These are phyloP conservation scores for Corythaixoides concolor DNA, from an alignment of 2,113 vertebrate species.

Conservation along the genomic window DNA sequence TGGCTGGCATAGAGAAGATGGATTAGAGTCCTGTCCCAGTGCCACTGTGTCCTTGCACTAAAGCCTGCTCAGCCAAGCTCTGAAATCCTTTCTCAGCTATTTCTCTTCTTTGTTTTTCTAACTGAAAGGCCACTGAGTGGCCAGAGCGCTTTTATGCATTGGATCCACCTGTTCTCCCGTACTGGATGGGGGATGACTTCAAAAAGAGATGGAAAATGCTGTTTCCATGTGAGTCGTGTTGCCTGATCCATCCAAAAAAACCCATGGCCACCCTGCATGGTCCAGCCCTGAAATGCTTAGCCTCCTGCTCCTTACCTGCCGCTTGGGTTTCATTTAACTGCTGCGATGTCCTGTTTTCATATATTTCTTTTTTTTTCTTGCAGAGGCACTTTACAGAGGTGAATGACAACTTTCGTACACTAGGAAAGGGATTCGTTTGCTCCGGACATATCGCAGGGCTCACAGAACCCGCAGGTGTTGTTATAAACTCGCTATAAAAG, in stretches of 20 bases:
- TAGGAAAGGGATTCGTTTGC: background rate
- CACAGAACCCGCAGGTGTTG: background rate
- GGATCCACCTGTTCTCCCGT: background rate
- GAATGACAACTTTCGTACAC: background rate
- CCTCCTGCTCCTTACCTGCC: background rate
- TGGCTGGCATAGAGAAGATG: background rate
- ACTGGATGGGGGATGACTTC: accelerated
- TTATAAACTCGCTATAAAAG: accelerated
- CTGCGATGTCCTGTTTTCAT: background rate
- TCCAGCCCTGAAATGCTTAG: background rate
- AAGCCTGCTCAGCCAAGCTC: background rate
- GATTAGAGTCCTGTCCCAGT: background rate
- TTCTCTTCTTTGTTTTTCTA: background rate
- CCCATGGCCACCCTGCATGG: background rate
- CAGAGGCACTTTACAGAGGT: background rate
- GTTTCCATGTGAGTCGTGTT: background rate
- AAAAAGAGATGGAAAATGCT: background rate
- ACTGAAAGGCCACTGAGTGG: background rate
- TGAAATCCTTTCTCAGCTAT: background rate
- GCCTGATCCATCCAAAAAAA: background rate
- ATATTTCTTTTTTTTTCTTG: background rate
- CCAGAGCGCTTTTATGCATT: background rate
- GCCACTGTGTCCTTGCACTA: accelerated
- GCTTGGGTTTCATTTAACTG: background rate
- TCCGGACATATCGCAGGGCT: background rate